Evolutionary conservation across 2,888 invertebrate species (phyloP), one percentile per base, ranked within the genome.

Genomic region (Idaea biselata): DNA sequence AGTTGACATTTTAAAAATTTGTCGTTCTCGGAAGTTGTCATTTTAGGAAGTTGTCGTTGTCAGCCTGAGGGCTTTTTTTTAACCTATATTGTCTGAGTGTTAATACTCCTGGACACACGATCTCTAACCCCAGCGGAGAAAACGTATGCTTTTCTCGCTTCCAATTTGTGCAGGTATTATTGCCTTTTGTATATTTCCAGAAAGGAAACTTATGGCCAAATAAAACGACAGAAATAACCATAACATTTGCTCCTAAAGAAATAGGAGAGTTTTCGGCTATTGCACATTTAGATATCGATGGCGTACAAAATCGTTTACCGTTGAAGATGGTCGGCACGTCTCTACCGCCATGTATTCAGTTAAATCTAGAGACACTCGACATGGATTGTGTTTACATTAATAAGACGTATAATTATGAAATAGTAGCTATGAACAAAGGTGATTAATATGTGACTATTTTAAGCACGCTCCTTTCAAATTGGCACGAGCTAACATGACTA

Each of bases 261-360:
- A 89, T 93, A 59, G 93, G 93, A 14, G 87, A 88, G 56, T 93
- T 93, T 70, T 80, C 85, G 55, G 81, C 88, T n/a, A 82, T 74
- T 0, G 93, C 93, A 0, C 95, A 93, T 82, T 85, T 95, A 66
- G 95, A 95, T 71, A 86, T 95, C 3, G 93, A 93, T 62, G 95
- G 95, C 7, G 82, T 88, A 5, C 78, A 79, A 58, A 83, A 92
- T 16, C 91, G 95, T 63, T 78, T 94, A 58, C 88, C 93, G 0
- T 70, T 95, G 44, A 87, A 82, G 72, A 77, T 95, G 66, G 75
- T 82, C 25, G 95, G 95, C 3, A 82, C 81, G 11, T 94, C 95
- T 18, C 74, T 93, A 60, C 95, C 95, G 6, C 95, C 95, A 2
- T 73, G 82, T 2, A 89, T 95, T 62, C 79, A 82, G 58, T 78